phyloP scores from a whole-genome alignment of 2,797 vertebrate genomes.

The Coregonus suidteri region DNA sequence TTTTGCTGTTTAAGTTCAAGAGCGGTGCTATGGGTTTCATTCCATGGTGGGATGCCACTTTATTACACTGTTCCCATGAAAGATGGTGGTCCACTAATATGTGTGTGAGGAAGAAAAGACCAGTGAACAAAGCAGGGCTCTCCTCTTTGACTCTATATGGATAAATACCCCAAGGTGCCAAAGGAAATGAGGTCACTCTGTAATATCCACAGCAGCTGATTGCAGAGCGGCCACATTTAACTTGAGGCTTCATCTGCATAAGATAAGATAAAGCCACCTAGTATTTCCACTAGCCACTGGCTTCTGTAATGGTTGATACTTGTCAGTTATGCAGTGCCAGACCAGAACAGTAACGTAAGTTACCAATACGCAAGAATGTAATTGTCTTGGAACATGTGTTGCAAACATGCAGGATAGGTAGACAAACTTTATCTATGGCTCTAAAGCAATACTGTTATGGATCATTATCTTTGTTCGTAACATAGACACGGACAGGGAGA shows the following conservation, averaged over 20 bases:
- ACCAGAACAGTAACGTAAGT: neutral
- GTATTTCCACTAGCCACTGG: constrained; percentile 30
- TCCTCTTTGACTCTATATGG: constrained; percentile 42
- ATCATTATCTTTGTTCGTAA: too few species aligned
- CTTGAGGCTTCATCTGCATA: constrained; percentile 20
- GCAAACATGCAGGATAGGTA: too few species aligned
- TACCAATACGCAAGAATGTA: too few species aligned
- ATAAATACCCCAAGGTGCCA: constrained; percentile 47
- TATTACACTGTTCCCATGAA: constrained; percentile 13
- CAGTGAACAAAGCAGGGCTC: constrained; percentile 51
- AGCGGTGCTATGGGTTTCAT: neutral
- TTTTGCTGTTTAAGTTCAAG: neutral
- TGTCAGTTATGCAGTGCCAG: neutral
- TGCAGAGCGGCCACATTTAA: constrained; percentile 45
- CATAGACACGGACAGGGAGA: too few species aligned
- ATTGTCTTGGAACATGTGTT: too few species aligned
- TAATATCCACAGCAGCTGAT: constrained; percentile 45
- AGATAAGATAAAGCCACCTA: constrained; percentile 9
- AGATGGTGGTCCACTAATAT: constrained; percentile 17
- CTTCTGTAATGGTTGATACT: constrained; percentile 18
- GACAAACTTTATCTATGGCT: too few species aligned
- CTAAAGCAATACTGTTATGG: too few species aligned
- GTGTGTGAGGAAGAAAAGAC: constrained; percentile 29
- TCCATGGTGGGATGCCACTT: neutral
- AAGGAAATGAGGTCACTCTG: constrained; percentile 59